Conservation (phyloP, 2,888 invertebrate species). For the Acrobasis repandana region DNA sequence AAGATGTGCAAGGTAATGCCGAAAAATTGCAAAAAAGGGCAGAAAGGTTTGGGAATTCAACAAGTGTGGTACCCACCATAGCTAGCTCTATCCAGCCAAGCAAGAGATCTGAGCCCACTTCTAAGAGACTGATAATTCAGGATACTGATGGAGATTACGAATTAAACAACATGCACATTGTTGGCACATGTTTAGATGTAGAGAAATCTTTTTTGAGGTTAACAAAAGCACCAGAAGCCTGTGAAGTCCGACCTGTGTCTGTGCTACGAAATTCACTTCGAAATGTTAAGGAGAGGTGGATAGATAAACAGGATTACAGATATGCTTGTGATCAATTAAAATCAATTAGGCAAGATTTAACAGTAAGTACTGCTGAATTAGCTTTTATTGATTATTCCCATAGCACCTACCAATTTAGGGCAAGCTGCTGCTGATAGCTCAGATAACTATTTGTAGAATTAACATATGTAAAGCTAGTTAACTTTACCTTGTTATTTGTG, state of each 20-base stretch:
- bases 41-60: conserved; percentile 88
- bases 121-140: conserved; percentile 73
- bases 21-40: conserved; percentile 94
- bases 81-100: conserved; percentile 70
- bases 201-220: conserved; percentile 98
- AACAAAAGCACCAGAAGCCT: conserved; percentile 96
- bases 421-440: too few species aligned
- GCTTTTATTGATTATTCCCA: too few species aligned
- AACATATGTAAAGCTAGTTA: too few species aligned
- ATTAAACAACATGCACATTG: conserved; percentile 93
- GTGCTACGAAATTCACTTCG: conserved; percentile 92
- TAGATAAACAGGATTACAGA: conserved; percentile 94
- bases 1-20: conserved; percentile 88
- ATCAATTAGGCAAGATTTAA: conserved; percentile 99
- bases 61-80: conserved; percentile 69
- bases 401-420: too few species aligned
- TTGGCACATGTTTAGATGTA: conserved; percentile 96
- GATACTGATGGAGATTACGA: conserved; percentile 89
- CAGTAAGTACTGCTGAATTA: conserved; percentile 87
- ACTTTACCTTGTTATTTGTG: too few species aligned
- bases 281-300: conserved; percentile 96
- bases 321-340: conserved; percentile 99
- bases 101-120: conserved; percentile 55
- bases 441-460: too few species aligned
- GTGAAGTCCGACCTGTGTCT: conserved; percentile 94